Base-by-base conservation (phyloP, 2,797 vertebrate genomes). In the Cirrhinus molitorella region DNA sequence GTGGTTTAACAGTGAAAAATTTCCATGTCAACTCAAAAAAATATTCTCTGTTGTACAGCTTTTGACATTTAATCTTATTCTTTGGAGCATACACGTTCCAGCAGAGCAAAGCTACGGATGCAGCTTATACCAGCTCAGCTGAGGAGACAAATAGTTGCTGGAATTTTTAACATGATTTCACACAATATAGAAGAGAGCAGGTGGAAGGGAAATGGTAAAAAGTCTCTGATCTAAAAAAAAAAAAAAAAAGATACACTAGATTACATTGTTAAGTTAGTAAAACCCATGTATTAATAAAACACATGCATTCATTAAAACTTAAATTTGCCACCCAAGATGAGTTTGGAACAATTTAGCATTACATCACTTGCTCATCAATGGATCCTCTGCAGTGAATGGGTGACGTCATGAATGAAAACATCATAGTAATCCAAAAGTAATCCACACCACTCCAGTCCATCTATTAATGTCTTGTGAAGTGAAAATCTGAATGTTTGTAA, bases 11-110 rank as follows among this genome's bases (percentile, higher is more conserved):
- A 37, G 31, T 63, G 57, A 51, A 65, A 65, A 9, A 25, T 51
- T 0, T 51, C 1, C 21, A 73, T 53, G 17, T 53, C 21, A 45
- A 16, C 55, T 40, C 45, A 21, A 5, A 25, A 67, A 83, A 61
- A 78, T 61, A 83, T 61, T 31, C 51, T 61, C 51, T 14, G 40
- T n/a, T 47, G 21, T 47, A 78, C 9, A 34, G 73, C 40, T 78
- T 78, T 71, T 77, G 73, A 77, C 10, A 83, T 83, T 70, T 77
- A 78, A 78, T 83, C 81, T 78, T 67, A 67, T 75, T 78, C 74
- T 78, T 47, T 70, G 73, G 25, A 83, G 73, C 81, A 77, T 68
- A 57, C 51, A 70, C 23, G 73, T 49, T 83, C 65, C 73, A 77
- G 25, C 31, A 66, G 47, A 66, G 81, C 61, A 83, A 59, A 70